Evolutionary conservation across 2,113 vertebrate species (phyloP), one percentile per base, ranked within the genome.

Genomic region (western clawed frog (Xenopus tropicalis)): DNA sequence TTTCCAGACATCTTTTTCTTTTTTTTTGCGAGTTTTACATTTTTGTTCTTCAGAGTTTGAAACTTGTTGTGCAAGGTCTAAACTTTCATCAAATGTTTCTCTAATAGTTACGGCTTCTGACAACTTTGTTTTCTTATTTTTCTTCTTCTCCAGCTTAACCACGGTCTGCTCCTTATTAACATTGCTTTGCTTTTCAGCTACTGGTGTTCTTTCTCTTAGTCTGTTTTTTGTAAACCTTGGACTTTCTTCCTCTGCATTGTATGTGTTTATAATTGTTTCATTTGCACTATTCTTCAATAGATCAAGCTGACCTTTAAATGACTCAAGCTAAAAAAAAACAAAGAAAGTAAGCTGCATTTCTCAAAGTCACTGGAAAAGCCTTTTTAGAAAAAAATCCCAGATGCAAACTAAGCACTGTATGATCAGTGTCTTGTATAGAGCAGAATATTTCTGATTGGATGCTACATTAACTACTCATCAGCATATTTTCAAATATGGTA

Each of bases 141-240:
- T 89, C 77, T 89, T 94, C 67, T 79, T 92, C 81, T 80, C 90
- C 0, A 62, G 67, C 72, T 82, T 86, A 54, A 58, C 64, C 54
- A 81, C 80, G 21, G 79, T 82, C 57, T 74, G 78, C 21, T 88
- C 86, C 46, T 92, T 88, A 82, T 79, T 44, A 81, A 79, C 37
- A 74, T 86, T 78, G 70, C 93, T 93, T 77, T 88, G 83, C 78
- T 93, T 93, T 80, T 92, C 88, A 16, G 78, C 59, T 63, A 78
- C 24, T 69, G 81, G 82, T 0, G 82, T 84, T 24, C 67, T 86
- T 75, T 90, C 90, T 77, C 88, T 90, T 23, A 80, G 80, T 74
- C 88, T 92, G 82, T 88, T 91, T 86, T 94, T 94, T 70, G 86
- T 88, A 82, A 90, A 91, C 77, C 79, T 85, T 4, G 89, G 89